Evolutionary conservation across 1,140 invertebrate species (phyloP), one percentile per base, ranked within the genome.

Genomic region (Drosophila triauraria): DNA sequence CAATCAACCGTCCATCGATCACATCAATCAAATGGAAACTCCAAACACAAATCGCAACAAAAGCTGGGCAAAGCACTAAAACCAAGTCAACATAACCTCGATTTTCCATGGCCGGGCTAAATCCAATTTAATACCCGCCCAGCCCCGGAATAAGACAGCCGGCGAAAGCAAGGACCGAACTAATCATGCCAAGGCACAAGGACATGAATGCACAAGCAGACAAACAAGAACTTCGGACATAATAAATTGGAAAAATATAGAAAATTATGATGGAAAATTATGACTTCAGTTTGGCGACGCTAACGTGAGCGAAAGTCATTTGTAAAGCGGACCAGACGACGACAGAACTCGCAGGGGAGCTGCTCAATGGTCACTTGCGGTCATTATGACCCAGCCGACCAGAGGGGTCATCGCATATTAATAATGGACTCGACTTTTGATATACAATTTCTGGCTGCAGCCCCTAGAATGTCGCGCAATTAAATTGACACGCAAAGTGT

Each of bases 251-350:
- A 61, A 82, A 47, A 68, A 83, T 78, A 79, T 75, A 76, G 53
- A 56, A 40, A 56, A 56, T 56, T 56, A 56, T 32, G 20, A 56
- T 83, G 75, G 80, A 83, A 83, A 83, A 83, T 83, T 83, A 83
- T 79, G 80, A 82, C 80, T 78, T 79, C 54, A 82, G 80, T 67
- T 67, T 76, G 61, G 64, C 64, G 50, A 74, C 50, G 75, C 69
- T 83, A 75, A 82, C 80, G 80, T 82, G 80, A 83, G 75, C 64
- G 50, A 82, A 82, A 82, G 80, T 82, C 80, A 83, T 83, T 83
- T 83, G 75, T 83, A 82, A 83, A 65, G 46, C 56, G 30, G 50
- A 4, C 47, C 67, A 71, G 68, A 57, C 68, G 63, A 50, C 68
- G 61, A 30, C 47, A 68, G 59, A 58, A 60, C 57, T 40, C 27